Evolutionary conservation across 1,140 invertebrate genomes (phyloP), one percentile per base, ranked within the genome.

Genomic region (Aphelenchoides fujianensis): DNA sequence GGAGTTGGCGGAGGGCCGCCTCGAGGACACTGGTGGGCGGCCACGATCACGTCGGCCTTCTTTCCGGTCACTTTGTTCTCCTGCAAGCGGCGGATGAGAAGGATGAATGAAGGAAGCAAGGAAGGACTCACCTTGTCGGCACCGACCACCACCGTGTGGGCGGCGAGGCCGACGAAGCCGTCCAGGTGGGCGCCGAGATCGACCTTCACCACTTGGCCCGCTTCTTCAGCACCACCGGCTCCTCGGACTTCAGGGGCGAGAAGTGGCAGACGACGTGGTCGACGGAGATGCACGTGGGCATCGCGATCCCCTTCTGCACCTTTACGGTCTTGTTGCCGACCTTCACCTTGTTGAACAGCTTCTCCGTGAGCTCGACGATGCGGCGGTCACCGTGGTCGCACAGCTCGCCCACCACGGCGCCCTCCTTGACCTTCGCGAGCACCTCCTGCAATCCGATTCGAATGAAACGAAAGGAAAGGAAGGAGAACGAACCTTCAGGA

Each of bases 231-330:
- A 89, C 88, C 73, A 92, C 90, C 86, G 96, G 93, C 54, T 90
- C 87, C 87, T 98, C 96, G 87, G 91, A 94, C 73, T 90, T 90
- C 62, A 97, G 89, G 19, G 97, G 97, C 54, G 95, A 97, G 85
- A 92, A 98, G 85, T 98, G 96, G 85, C 96, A 98, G 85, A 98
- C 95, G 87, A 94, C 97, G 86, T 98, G 97, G 86, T 99, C 98
- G 7, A 98, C 91, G 28, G 95, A 98, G 71, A 98, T 89, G 88
- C 95, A 98, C 36, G 95, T 97, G 41, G 97, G 97, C 86, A 98
- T 98, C 41, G 96, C 95, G 83, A 98, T 95, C 74, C 79, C 75
- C 28, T 81, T 79, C 35, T 72, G 53, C 30, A 75, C 74, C 30
- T 73, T 64, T 53, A 32, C 83, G 83, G 94, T 93, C 87, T 98